phyloP scores from a whole-genome alignment of 2,888 invertebrate species.

The Scaptomyza polygonia region DNA sequence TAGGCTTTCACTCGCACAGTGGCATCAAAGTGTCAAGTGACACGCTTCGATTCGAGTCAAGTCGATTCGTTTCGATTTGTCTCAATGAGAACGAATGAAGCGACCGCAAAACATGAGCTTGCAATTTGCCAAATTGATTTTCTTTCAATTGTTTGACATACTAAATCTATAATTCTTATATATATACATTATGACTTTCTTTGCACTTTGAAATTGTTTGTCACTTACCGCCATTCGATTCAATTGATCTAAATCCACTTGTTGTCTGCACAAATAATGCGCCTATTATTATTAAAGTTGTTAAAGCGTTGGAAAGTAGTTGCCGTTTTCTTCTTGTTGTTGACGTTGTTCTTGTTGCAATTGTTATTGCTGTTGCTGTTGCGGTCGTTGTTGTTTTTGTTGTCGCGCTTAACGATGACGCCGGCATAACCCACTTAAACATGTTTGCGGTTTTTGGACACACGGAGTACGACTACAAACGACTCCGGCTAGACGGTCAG shows the following conservation, averaged over 20 bases:
- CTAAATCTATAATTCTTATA: slow-evolving; percentile 37
- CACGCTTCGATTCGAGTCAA: slow-evolving; percentile 46
- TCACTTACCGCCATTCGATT: slow-evolving; percentile 78
- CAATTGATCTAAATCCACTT: slow-evolving; percentile 81
- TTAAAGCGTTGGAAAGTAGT: slow-evolving; percentile 76
- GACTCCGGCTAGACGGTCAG: slow-evolving; percentile 52
- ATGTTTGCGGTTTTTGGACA: slow-evolving; percentile 61
- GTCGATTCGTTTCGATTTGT: slow-evolving; percentile 45
- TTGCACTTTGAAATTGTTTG: slow-evolving; percentile 48
- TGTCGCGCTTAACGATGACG: slow-evolving; percentile 48
- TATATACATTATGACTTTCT: slow-evolving; percentile 43
- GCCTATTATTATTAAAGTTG: slow-evolving; percentile 76
- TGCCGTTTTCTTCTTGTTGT: slow-evolving; percentile 49
- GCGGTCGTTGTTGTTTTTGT: slow-evolving; percentile 25
- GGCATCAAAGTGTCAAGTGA: slow-evolving; percentile 61
- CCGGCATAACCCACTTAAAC: slow-evolving; percentile 79
- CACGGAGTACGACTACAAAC: slow-evolving; percentile 28
- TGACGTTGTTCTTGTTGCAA: slow-evolving; percentile 23
- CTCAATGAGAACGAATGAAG: slow-evolving; percentile 51
- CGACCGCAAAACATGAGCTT: slow-evolving; percentile 67
- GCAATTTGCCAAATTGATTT: slow-evolving; percentile 78
- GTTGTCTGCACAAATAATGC: slow-evolving; percentile 77
- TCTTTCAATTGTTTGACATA: slow-evolving; percentile 58
- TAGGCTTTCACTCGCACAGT: slow-evolving; percentile 62
- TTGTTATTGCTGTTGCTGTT: slow-evolving; percentile 21